Base-by-base conservation (phyloP, 1,140 invertebrate genomes). In the Danaus melanippus region DNA sequence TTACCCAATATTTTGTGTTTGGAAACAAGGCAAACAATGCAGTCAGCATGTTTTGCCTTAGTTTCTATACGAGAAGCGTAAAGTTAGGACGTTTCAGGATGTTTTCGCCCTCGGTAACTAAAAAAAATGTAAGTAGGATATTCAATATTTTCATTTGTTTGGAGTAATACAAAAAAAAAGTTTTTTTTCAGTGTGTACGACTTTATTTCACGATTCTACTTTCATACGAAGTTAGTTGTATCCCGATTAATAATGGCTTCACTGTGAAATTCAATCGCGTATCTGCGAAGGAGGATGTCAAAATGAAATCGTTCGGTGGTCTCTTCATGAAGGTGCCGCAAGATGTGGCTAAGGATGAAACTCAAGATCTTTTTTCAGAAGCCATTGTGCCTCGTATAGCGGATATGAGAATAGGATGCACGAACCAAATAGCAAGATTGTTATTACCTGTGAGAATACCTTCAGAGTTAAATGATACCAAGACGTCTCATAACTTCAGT, bases 171-270 rank as follows among this genome's bases (percentile, higher is more conserved):
- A 43, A 47, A 17, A 54, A 40, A 10, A 44, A 8, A 10, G 46
- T 2, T 50, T 40, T 47, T n/a, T 54, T 62, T 47, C 60, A 62
- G 56, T 21, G 50, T 12, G 46, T 62, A 42, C 6, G 12, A 10
- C 11, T 58, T 4, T 49, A 55, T n/a, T 21, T 53, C 11, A 10
- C 41, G 9, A 2, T 54, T 8, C 9, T 46, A 41, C 41, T 46
- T 41, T 8, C 11, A 0, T 39, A n/a, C 40, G 44, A 17, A 17
- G 42, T 21, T 12, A 53, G 62, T 47, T 50, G 72, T 53, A 52
- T 67, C 10, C 74, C 77, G 3, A 67, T 78, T 40, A 71, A 71
- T 45, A 78, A 76, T 50, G 74, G 75, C 39, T 75, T 76, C 48
- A 70, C 51, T 46, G 51, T 78, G 9, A 80, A 78, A 50, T 71